phyloP scores from a whole-genome alignment of 1,140 invertebrate species.

The Neodiprion pinetum region DNA sequence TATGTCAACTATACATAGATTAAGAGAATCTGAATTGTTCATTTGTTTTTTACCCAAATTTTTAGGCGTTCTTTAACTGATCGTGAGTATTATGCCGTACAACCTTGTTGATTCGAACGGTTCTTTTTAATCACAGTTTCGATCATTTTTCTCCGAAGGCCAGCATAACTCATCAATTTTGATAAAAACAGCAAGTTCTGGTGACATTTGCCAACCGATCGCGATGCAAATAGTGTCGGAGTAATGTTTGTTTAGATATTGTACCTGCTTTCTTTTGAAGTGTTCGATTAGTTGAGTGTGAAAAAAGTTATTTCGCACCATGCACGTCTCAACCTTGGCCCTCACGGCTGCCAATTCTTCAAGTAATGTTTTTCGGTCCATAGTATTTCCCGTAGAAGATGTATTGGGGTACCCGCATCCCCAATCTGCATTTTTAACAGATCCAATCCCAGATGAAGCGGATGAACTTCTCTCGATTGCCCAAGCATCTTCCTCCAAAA shows the following conservation, averaged over 20 bases:
- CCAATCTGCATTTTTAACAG: not conserved
- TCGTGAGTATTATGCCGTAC: not conserved
- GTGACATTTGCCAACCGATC: too few species aligned
- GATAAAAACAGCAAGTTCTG: too few species aligned
- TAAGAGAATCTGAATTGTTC: slow-evolving; percentile 10
- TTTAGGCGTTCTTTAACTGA: not conserved
- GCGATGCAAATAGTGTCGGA: too few species aligned
- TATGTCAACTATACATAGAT: not conserved
- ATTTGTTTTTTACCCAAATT: not conserved
- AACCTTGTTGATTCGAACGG: too few species aligned
- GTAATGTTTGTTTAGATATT: too few species aligned
- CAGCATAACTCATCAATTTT: too few species aligned
- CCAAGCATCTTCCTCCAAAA: not conserved
- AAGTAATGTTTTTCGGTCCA: slow-evolving; percentile 14
- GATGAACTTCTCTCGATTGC: not conserved
- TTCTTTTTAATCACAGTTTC: too few species aligned
- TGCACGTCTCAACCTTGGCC: slow-evolving; percentile 15
- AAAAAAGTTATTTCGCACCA: slow-evolving; percentile 27
- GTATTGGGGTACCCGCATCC: not conserved
- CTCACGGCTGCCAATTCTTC: slow-evolving; percentile 17
- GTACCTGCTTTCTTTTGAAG: slow-evolving; percentile 33
- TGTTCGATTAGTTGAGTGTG: slow-evolving; percentile 29
- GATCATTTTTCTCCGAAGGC: too few species aligned
- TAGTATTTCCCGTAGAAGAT: not conserved
- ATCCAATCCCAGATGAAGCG: not conserved